A percentile compares a stretch with the other conserved stretches of the same genome.
These are phyloP conservation scores for Orthonychiurus folsomi DNA, from an alignment of 2,888 invertebrate species.

Conservation along the genomic window DNA sequence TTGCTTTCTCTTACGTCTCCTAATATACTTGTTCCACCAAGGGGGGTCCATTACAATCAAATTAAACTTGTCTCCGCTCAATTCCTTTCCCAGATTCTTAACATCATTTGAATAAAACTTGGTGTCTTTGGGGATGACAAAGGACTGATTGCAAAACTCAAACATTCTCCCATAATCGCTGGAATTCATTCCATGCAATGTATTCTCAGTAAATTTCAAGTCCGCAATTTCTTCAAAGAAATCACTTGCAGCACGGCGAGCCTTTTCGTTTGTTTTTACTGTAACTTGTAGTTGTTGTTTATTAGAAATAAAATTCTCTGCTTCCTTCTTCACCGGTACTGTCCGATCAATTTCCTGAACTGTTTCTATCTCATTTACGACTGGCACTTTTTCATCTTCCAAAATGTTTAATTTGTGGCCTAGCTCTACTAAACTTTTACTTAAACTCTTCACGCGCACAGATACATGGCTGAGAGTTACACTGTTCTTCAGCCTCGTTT, in stretches of 20 bases:
- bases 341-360: neutral
- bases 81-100: constrained; percentile 51
- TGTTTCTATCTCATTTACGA: neutral
- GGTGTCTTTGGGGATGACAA: constrained; percentile 55
- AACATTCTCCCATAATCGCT: constrained; percentile 49
- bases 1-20: constrained; percentile 56
- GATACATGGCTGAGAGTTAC: constrained; percentile 25
- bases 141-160: constrained; percentile 47
- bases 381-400: neutral
- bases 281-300: constrained; percentile 39
- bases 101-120: constrained; percentile 61
- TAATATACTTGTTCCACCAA: constrained; percentile 91
- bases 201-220: neutral
- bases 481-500: constrained; percentile 42
- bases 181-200: constrained; percentile 53
- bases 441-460: constrained; percentile 37
- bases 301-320: neutral
- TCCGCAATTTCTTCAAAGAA: constrained; percentile 23
- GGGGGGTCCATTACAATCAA: constrained; percentile 86
- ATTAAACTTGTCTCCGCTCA: constrained; percentile 54
- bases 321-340: neutral
- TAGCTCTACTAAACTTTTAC: neutral
- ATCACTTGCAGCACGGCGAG: constrained; percentile 45
- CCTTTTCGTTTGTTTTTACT: constrained; percentile 44
- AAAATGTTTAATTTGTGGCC: constrained; percentile 20